Base-by-base conservation (phyloP, 2,113 vertebrate genomes). In the Diadophis punctatus region DNA sequence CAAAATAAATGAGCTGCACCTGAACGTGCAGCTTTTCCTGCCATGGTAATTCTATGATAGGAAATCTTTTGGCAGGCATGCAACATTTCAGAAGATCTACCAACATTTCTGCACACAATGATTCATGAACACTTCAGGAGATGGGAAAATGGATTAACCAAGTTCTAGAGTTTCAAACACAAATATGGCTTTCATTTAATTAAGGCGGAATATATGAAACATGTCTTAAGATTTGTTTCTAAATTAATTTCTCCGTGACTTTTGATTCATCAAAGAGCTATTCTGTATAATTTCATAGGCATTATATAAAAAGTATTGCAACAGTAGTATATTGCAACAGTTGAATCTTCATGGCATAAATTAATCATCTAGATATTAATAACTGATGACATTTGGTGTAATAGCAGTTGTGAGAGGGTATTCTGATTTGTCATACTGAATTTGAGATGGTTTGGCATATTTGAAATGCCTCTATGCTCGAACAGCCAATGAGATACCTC, bases 351-450 rank as follows among this genome's bases (percentile, higher is more conserved):
- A 52, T 27, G n/a, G 14, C 53, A 90, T 58, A 63, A 63, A 90
- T 92, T 90, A 90, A 60, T 86, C 46, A 63, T 85, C 25, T 49
- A 43, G 46, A 16, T 90, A 93, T 93, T 90, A 90, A 86, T 25
- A n/a, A 56, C 85, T 93, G 74, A 90, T 93, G 92, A 86, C 22
- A 90, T 25, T 63, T 90, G 3, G n/a, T 63, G 88, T 63, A 90
- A 93, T 34, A 93, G 88, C 18, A 60, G 68, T 23, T n/a, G 14
- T 89, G 30, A 68, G 86, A 39, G 60, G 9, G 12, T 27, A 84
- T 56, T 87, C 92, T 49, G 22, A 88, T 88, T 93, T 88, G 90
- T 93, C 86, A 91, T 88, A 88, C 51, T 49, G 90, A 93, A 93
- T 93, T 84, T 91, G 90, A 93, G 89, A 87, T 48, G 60, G 58